Percentiles rank a stretch among this genome's conserved stretches.
phyloP scores from a whole-genome alignment of 2,113 vertebrate species.

The Hippoglossus stenolepis region DNA sequence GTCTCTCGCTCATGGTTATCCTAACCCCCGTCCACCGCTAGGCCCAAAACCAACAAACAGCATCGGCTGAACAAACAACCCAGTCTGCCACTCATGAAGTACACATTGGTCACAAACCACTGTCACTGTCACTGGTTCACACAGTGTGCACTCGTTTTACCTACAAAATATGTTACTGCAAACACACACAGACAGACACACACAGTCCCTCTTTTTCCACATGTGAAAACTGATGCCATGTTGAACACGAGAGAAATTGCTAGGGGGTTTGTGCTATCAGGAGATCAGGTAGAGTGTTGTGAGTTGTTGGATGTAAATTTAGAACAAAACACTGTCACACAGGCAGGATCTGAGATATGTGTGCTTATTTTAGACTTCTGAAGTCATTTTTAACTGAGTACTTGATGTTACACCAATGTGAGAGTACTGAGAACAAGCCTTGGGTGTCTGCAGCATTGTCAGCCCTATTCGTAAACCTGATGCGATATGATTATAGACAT shows the following conservation, averaged over 20 bases:
- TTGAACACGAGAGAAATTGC: background rate
- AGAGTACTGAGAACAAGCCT: background rate
- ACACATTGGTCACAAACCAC: conserved; percentile 15
- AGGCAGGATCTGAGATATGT: background rate
- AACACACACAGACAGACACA: background rate
- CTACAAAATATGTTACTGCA: background rate
- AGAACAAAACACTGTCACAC: conserved; percentile 13
- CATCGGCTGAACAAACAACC: conserved; percentile 51
- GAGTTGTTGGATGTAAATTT: conserved; percentile 25
- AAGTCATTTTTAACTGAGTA: background rate
- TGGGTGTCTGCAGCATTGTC: too few species aligned
- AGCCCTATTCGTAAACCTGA: background rate
- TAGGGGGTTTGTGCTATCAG: background rate
- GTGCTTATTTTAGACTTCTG: conserved; percentile 33
- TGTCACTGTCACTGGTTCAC: background rate
- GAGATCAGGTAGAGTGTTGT: background rate
- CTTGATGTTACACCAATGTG: background rate
- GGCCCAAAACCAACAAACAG: conserved; percentile 59
- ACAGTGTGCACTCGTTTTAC: background rate
- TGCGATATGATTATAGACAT: background rate
- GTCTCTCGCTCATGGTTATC: conserved; percentile 31
- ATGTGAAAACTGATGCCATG: background rate
- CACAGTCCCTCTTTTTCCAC: background rate
- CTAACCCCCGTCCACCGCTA: conserved; percentile 7
- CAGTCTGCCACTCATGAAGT: conserved; percentile 24